A percentile compares a stretch with the other conserved stretches of the same genome.
These are phyloP conservation scores for Cyanoramphus novaezelandiae DNA, from an alignment of 2,113 vertebrate species.

Conservation along the genomic window DNA sequence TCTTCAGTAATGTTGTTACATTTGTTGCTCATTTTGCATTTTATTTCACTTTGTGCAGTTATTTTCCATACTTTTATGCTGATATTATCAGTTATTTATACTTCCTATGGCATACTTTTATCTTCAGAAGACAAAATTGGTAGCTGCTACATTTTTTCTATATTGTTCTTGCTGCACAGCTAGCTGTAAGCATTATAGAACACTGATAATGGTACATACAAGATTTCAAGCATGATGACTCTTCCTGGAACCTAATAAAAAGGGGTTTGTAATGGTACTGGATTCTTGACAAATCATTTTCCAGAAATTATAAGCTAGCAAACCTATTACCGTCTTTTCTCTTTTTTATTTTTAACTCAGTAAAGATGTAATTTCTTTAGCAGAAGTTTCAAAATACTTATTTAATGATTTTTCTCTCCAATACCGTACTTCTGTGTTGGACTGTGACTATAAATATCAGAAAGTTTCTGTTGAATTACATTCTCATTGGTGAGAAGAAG, in stretches of 20 bases:
- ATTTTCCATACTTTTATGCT: not conserved
- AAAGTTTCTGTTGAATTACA: not conserved
- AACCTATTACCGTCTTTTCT: not conserved
- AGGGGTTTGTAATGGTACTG: not conserved
- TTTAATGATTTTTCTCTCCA: not conserved
- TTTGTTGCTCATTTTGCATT: not conserved
- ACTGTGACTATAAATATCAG: not conserved
- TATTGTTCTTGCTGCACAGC: not conserved
- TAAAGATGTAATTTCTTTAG: not conserved
- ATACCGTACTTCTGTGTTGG: not conserved
- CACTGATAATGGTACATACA: not conserved
- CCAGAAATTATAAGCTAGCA: not conserved
- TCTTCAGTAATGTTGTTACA: not conserved
- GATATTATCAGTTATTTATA: not conserved
- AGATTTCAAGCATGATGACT: not conserved
- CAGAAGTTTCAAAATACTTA: not conserved
- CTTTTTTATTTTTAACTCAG: not conserved
- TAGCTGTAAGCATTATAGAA: not conserved
- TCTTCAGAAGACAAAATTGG: not conserved
- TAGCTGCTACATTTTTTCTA: not conserved
- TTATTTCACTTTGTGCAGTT: not conserved
- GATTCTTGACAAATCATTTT: not conserved
- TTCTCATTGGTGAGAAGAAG: not conserved
- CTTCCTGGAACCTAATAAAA: not conserved
- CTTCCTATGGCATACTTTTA: not conserved